Evolutionary conservation across 2,797 vertebrate species (phyloP).

Genomic region (Sebastes hubbsi): DNA sequence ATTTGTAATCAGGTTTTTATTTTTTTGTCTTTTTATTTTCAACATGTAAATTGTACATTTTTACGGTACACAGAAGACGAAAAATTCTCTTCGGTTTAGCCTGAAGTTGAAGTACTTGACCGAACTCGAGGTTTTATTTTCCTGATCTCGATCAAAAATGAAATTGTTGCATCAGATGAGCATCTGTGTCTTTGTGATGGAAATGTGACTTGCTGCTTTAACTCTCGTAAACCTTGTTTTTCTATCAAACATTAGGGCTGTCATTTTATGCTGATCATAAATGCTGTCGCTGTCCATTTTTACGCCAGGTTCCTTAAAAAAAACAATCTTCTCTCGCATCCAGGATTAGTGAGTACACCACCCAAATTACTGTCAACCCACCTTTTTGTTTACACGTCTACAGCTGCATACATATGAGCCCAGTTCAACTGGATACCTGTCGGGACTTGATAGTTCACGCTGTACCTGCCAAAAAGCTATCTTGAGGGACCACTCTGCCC

Average conservation of each 20-base stretch:
- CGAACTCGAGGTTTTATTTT: constrained; percentile 64
- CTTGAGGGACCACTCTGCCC: constrained; percentile 46
- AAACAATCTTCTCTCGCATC: constrained; percentile 3
- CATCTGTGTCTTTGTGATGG: constrained; percentile 76
- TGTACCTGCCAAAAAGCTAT: constrained; percentile 33
- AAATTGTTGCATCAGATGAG: constrained; percentile 73
- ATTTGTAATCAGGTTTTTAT: constrained; percentile 59
- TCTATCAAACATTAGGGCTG: constrained; percentile 74
- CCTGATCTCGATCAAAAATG: constrained; percentile 65
- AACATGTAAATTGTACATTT: constrained; percentile 79
- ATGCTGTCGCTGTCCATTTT: constrained; percentile 65
- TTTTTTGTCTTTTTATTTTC: constrained; percentile 41
- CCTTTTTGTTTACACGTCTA: constrained; percentile 46
- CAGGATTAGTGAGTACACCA: constrained; percentile 28
- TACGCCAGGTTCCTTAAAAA: constrained; percentile 51
- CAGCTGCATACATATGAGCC: constrained; percentile 36
- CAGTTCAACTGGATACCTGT: constrained; percentile 28
- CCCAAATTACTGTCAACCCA: constrained; percentile 13
- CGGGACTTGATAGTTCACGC: constrained; percentile 11
- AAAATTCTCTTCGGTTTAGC: constrained; percentile 59
- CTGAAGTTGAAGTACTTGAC: constrained; percentile 77
- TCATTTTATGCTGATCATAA: constrained; percentile 72
- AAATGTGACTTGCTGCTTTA: constrained; percentile 82
- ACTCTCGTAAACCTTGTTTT: constrained; percentile 71
- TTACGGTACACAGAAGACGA: constrained; percentile 75